Conservation (phyloP, 2,797 vertebrate species). For the Sylvia borin region DNA sequence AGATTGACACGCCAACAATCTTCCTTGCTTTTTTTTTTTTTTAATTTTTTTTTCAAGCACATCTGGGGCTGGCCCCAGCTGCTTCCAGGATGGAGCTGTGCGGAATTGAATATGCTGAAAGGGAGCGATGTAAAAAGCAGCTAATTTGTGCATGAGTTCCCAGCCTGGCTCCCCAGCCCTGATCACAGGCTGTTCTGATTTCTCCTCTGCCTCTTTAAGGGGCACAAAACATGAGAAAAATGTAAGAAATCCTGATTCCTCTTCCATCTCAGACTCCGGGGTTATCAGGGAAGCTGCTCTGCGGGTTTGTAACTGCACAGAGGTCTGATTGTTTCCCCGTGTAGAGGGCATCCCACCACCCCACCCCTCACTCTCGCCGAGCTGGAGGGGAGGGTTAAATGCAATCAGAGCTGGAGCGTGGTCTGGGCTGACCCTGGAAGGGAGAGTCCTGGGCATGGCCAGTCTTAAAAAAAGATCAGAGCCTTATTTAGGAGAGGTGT, state of each 20-base stretch:
- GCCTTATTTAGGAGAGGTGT: not conserved
- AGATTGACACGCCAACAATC: constrained; percentile 40
- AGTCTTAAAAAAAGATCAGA: not conserved
- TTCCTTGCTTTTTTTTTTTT: not conserved
- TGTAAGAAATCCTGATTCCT: not conserved
- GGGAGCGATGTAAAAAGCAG: not conserved
- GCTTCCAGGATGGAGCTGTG: constrained; percentile 38
- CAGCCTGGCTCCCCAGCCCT: constrained; percentile 2
- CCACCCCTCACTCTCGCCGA: accelerated
- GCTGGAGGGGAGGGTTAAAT: not conserved
- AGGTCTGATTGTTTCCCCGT: not conserved
- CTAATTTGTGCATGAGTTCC: constrained; percentile 27
- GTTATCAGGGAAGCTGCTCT: not conserved
- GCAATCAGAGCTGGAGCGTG: accelerated
- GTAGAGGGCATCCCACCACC: not conserved
- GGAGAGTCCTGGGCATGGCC: not conserved
- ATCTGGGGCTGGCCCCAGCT: constrained; percentile 63
- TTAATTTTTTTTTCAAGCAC: constrained; percentile 25
- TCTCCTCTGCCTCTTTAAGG: constrained; percentile 11
- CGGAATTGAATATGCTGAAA: constrained; percentile 52
- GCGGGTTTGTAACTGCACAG: not conserved
- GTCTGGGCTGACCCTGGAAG: not conserved
- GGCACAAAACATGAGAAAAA: not conserved
- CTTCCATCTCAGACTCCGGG: not conserved
- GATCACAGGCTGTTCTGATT: not conserved